phyloP scores from a whole-genome alignment of 2,113 vertebrate species.

The Charina bottae region DNA sequence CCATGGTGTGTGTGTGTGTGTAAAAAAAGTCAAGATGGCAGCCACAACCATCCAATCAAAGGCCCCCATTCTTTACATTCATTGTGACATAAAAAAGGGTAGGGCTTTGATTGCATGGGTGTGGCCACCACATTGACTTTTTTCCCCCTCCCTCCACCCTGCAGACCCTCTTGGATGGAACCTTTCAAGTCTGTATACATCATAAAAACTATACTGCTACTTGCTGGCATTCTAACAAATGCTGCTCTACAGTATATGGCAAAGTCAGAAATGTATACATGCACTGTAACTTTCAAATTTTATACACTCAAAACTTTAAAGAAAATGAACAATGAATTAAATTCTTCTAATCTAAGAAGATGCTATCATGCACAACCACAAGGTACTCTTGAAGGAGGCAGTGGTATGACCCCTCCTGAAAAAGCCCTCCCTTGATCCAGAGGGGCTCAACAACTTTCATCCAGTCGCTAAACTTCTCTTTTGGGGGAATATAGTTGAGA shows the following conservation, averaged over 20 bases:
- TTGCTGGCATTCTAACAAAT: not conserved
- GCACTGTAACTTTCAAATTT: not conserved
- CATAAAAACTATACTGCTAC: not conserved
- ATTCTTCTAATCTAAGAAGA: no score
- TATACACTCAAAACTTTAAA: not conserved
- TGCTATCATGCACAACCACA: not conserved
- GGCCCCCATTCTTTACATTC: not conserved
- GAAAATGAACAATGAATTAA: not conserved
- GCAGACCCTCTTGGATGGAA: not conserved
- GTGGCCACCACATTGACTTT: not conserved
- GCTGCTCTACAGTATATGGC: not conserved
- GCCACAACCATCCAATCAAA: not conserved
- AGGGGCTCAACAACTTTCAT: not conserved
- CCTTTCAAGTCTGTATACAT: not conserved
- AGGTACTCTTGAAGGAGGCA: not conserved
- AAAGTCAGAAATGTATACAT: not conserved
- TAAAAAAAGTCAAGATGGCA: not conserved
- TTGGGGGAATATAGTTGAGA: not conserved
- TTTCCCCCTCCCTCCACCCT: accelerated
- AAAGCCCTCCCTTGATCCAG: not conserved
- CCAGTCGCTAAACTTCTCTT: not conserved
- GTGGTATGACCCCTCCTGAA: not conserved
- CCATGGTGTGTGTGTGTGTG: not conserved
- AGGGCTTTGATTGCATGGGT: not conserved
- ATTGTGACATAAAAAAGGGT: not conserved